Conservation (phyloP, 1,140 invertebrate genomes). For the Neodiprion lecontei region DNA sequence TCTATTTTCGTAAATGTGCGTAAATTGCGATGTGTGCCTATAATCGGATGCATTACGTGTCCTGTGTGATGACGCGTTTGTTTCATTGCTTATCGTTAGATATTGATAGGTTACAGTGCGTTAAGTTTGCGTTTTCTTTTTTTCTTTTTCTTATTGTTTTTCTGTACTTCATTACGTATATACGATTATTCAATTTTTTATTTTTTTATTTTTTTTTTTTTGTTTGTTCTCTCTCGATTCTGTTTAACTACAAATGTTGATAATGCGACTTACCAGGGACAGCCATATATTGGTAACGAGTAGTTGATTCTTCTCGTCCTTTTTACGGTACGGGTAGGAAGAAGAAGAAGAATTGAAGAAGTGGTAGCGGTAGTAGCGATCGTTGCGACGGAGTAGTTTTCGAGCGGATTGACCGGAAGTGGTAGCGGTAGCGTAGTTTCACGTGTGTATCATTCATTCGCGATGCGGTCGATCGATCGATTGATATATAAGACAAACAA, state of each 20-base stretch:
- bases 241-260: background rate
- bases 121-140: constrained; percentile 30
- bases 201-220: constrained; percentile 57
- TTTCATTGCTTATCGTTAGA: too few species aligned
- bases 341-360: constrained; percentile 44
- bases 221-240: constrained; percentile 23
- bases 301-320: constrained; percentile 87
- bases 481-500: constrained; percentile 2
- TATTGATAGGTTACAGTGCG: too few species aligned
- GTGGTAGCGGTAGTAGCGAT: constrained; percentile 18
- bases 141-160: constrained; percentile 61
- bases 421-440: background rate
- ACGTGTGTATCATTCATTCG: background rate
- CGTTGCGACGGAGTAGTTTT: constrained; percentile 1
- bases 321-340: constrained; percentile 53
- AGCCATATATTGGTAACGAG: constrained; percentile 87
- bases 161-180: constrained; percentile 51
- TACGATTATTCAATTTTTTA: constrained; percentile 55
- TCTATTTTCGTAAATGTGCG: constrained; percentile 39
- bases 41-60: too few species aligned
- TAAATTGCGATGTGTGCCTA: too few species aligned
- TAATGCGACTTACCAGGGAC: constrained; percentile 78
- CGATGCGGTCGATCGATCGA: constrained; percentile 1
- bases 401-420: background rate
- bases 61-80: too few species aligned